Conservation (phyloP, 2,113 vertebrate species). For the Rattus norvegicus region DNA sequence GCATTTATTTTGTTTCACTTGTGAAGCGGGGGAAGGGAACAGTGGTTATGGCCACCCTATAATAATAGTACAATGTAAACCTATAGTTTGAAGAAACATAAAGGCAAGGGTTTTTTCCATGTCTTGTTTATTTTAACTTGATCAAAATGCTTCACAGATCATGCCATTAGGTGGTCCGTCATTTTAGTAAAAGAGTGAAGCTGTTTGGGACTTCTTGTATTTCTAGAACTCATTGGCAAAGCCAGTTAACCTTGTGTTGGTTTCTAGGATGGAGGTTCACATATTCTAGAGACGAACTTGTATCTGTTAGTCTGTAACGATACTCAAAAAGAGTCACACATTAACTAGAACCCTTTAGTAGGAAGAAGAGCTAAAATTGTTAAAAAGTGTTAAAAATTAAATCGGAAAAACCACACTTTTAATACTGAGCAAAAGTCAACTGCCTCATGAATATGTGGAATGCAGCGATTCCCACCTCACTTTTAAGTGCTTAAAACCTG, state of each 20-base stretch:
- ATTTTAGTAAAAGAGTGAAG: conserved; percentile 49
- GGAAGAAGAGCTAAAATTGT: conserved; percentile 74
- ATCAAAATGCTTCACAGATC: conserved; percentile 46
- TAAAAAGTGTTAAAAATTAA: conserved; percentile 73
- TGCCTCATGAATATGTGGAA: conserved; percentile 58
- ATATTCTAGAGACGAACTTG: conserved; percentile 55
- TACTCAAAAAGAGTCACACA: conserved; percentile 74
- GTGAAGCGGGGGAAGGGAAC: conserved; percentile 70
- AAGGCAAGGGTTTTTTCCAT: conserved; percentile 61
- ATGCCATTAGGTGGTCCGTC: conserved; percentile 50
- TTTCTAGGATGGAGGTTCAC: conserved; percentile 68
- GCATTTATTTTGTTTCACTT: conserved; percentile 81
- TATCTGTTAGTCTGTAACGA: conserved; percentile 68
- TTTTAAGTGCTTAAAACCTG: conserved; percentile 77
- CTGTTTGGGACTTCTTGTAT: conserved; percentile 46
- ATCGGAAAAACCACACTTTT: conserved; percentile 72
- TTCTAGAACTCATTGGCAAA: conserved; percentile 68
- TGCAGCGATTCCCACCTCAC: conserved; percentile 75
- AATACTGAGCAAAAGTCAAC: conserved; percentile 73
- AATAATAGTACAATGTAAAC: conserved; percentile 68
- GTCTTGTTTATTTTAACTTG: conserved; percentile 65
- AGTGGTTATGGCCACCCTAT: conserved; percentile 49
- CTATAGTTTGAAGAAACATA: conserved; percentile 57
- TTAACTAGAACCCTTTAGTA: conserved; percentile 72
- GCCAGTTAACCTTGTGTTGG: conserved; percentile 64